Base-by-base conservation (phyloP, 2,797 vertebrate genomes). In the Urosaurus nigricauda region DNA sequence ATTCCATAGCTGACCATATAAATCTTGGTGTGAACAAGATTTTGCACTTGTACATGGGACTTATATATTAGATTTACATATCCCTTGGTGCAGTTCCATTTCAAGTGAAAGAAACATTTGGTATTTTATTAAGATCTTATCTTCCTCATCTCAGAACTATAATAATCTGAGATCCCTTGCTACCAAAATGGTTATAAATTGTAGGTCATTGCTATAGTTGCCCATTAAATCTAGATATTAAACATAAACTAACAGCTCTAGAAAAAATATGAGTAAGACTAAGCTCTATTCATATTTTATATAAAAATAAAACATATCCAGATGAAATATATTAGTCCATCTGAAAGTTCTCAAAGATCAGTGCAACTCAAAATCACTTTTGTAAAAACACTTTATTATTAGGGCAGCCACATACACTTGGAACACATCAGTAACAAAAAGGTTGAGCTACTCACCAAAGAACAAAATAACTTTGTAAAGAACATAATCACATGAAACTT, bases 171-270 rank as follows among this genome's bases (percentile, higher is more conserved):
- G 65, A n/a, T 89, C 89, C 89, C 83, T 91, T 89, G 26, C 83
- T 94, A 93, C 43, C 75, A 87, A 74, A 84, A 81, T 47, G 73
- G 47, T 89, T 91, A 90, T 93, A 90, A 91, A 93, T 93, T 92
- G 12, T 47, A 87, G 87, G 73, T 35, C 43, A 37, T 84, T 91
- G 35, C 75, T 70, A 80, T 78, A 84, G 51, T 90, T 60, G 85
- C 86, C 92, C 79, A 94, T 94, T 94, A 95, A 89, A 77, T 88
- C 79, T 87, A 75, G 4, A 0, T 90, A 80, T 93, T 93, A 92
- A 94, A 89, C 79, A 94, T 81, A 73, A 91, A 88, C 92, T 90
- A 95, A 84, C 56, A 92, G 77, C 79, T 88, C 68, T 71, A 90
- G n/a, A 83, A 47, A 12, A 6, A 89, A 63, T 87, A 79, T 60